Conservation (phyloP, 2,888 invertebrate genomes). For the Polyommatus iphigenia region DNA sequence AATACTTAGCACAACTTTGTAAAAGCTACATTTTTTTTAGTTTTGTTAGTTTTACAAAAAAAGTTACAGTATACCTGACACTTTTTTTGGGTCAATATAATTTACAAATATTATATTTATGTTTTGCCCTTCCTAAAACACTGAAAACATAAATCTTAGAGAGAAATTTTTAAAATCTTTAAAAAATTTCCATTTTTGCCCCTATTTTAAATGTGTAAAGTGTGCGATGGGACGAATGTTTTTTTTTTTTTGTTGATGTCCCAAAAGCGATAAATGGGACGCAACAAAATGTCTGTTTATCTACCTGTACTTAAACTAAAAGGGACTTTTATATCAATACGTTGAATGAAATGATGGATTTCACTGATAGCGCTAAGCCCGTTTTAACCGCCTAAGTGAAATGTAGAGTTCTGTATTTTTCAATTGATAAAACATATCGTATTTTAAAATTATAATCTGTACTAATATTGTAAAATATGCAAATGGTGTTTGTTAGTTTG, state of each 20-base stretch:
- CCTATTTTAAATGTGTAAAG: constrained; percentile 46
- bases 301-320: constrained; percentile 43
- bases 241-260: constrained; percentile 60
- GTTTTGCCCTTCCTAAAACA: too few species aligned
- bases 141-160: too few species aligned
- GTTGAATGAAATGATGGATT: constrained; percentile 34
- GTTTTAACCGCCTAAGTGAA: constrained; percentile 22
- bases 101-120: too few species aligned
- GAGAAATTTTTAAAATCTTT: too few species aligned
- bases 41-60: too few species aligned
- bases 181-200: not conserved
- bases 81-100: too few species aligned
- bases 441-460: too few species aligned
- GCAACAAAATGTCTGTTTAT: constrained; percentile 73
- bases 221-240: not conserved
- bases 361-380: constrained; percentile 26
- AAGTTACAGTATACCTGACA: too few species aligned
- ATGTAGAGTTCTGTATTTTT: constrained; percentile 25
- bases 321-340: constrained; percentile 32
- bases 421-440: not conserved
- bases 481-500: not conserved
- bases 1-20: too few species aligned
- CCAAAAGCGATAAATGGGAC: constrained; percentile 61
- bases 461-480: too few species aligned
- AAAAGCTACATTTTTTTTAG: too few species aligned